Evolutionary conservation across 1,140 invertebrate species (phyloP).

Genomic region (Sitobion miscanthi): DNA sequence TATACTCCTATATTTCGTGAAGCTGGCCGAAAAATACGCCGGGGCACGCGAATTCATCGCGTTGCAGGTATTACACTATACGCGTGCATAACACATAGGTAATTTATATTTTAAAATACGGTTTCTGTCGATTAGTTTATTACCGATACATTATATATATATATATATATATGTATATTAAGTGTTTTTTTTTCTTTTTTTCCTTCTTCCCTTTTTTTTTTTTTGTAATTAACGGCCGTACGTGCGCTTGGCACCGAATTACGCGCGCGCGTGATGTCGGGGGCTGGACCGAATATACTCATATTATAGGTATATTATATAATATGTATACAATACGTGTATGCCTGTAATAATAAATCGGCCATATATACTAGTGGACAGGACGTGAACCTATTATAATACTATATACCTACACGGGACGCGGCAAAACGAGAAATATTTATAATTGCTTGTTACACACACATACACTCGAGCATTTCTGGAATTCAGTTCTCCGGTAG

Average conservation of each 20-base stretch:
- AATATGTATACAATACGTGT: neutral
- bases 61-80: neutral
- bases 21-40: neutral
- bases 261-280: constrained; percentile 40
- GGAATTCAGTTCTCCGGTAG: constrained; percentile 45
- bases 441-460: constrained; percentile 42
- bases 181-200: neutral
- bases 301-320: neutral
- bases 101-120: neutral
- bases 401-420: neutral
- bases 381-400: neutral
- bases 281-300: constrained; percentile 6
- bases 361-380: neutral
- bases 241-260: constrained; percentile 47
- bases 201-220: neutral
- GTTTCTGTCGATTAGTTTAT: neutral
- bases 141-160: neutral
- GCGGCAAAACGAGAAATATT: constrained; percentile 44
- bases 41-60: neutral
- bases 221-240: constrained; percentile 29
- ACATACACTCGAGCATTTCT: constrained; percentile 12
- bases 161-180: too few species aligned
- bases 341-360: constrained; percentile 32
- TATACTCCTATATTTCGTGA: neutral
- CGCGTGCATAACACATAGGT: neutral